Conservation (phyloP, 1,140 invertebrate genomes). For the Aphis gossypii region DNA sequence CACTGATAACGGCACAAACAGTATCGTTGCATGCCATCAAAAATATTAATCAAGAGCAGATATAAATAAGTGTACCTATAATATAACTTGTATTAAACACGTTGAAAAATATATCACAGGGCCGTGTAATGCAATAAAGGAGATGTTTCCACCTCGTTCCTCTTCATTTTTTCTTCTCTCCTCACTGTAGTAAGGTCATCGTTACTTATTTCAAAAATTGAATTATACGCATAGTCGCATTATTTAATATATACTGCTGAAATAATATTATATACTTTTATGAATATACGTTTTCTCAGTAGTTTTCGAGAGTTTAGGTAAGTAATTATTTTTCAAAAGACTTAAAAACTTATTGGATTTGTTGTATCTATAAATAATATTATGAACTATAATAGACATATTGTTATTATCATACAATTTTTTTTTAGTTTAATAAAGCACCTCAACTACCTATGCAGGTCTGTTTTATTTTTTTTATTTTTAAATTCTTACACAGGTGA, state of each 20-base stretch:
- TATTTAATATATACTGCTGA: neutral
- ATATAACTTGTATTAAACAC: neutral
- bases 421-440: no score
- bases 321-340: no score
- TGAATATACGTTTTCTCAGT: neutral
- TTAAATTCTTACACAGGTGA: no score
- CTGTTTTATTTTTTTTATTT: no score
- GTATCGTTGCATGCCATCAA: neutral
- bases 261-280: neutral
- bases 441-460: no score
- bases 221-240: neutral
- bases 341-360: no score
- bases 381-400: no score
- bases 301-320: no score
- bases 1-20: neutral
- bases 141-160: neutral
- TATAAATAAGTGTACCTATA: neutral
- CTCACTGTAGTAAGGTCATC: neutral
- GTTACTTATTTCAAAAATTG: neutral
- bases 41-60: constrained; percentile 9
- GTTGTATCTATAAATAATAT: no score
- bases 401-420: no score
- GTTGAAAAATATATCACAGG: neutral
- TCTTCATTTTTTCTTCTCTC: neutral
- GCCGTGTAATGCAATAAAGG: neutral